Evolutionary conservation across 2,113 vertebrate genomes (phyloP).

Genomic region (Speoplatyrhinus poulsoni): DNA sequence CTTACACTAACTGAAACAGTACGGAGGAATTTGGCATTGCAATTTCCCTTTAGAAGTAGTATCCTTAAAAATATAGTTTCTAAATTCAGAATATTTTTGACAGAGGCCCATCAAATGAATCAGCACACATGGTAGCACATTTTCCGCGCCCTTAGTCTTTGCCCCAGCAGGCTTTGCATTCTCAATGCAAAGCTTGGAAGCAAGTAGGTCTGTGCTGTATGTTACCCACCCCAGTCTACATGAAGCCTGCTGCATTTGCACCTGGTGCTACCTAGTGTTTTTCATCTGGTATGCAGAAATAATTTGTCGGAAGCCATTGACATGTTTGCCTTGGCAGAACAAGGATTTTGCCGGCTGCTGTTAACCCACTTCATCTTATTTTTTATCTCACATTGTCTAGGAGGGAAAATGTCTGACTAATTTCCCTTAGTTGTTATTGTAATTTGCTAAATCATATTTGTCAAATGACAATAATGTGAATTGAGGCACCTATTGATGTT

Average conservation of each 20-base stretch:
- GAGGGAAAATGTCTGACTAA: conserved; percentile 28
- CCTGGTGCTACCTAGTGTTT: too few relatives aligned
- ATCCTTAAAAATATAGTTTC: conserved; percentile 41
- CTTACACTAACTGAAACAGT: background rate
- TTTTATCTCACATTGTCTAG: conserved; percentile 4
- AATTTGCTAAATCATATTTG: background rate
- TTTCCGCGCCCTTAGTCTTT: conserved; percentile 9
- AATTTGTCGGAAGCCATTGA: background rate
- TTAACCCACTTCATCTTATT: conserved; percentile 23
- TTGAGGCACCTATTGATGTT: background rate
- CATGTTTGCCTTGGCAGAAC: background rate
- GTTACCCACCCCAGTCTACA: background rate
- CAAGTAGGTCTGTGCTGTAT: conserved; percentile 25
- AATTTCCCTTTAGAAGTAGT: conserved; percentile 23
- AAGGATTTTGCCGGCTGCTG: conserved; percentile 3
- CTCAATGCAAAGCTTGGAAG: conserved; percentile 20
- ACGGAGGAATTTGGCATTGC: conserved; percentile 17
- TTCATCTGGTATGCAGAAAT: background rate
- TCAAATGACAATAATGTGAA: background rate
- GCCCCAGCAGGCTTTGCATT: conserved; percentile 42
- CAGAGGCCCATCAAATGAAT: conserved; percentile 51
- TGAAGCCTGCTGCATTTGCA: too few relatives aligned
- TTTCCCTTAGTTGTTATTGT: conserved; percentile 26
- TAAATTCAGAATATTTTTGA: conserved; percentile 49
- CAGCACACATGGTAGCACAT: conserved; percentile 35